Evolutionary conservation across 2,888 invertebrate species (phyloP).

Genomic region (Drosophila macrothrix): DNA sequence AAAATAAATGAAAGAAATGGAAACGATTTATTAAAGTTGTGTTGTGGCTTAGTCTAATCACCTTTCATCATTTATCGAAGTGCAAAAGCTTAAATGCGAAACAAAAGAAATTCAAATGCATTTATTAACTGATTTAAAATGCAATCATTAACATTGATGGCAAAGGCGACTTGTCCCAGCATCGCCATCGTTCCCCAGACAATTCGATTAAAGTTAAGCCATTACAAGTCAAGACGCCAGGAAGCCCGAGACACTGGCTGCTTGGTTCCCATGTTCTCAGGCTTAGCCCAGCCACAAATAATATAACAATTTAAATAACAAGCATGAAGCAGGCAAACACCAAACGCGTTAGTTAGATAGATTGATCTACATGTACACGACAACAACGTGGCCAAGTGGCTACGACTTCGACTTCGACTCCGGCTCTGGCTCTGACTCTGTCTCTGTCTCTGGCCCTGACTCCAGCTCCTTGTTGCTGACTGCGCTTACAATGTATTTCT

Average conservation of each 20-base stretch:
- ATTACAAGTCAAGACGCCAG: slow-evolving; percentile 59
- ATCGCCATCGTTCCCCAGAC: slow-evolving; percentile 43
- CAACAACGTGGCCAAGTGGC: slow-evolving; percentile 61
- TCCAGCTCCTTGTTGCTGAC: slow-evolving; percentile 44
- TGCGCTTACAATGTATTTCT: slow-evolving; percentile 25
- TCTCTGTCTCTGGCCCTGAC: slow-evolving; percentile 15
- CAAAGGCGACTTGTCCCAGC: slow-evolving; percentile 36
- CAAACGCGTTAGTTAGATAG: slow-evolving; percentile 81
- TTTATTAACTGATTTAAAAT: slow-evolving; percentile 66
- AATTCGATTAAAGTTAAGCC: slow-evolving; percentile 78
- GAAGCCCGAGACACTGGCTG: slow-evolving; percentile 23
- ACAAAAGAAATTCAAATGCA: slow-evolving; percentile 16
- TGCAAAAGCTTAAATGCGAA: neutral
- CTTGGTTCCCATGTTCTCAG: slow-evolving; percentile 66
- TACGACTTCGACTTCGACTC: slow-evolving; percentile 1
- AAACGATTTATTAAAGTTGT: neutral
- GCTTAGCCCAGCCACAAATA: slow-evolving; percentile 72
- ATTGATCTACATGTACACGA: slow-evolving; percentile 80
- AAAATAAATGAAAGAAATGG: neutral
- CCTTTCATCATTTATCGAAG: neutral
- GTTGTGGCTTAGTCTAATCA: neutral
- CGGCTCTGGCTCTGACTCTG: neutral
- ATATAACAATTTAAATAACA: slow-evolving; percentile 81
- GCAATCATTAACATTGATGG: slow-evolving; percentile 62
- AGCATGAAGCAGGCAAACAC: slow-evolving; percentile 75